These are phyloP conservation scores for Argyrosomus japonicus DNA, from an alignment of 2,113 vertebrate genomes.

Conservation along the genomic window DNA sequence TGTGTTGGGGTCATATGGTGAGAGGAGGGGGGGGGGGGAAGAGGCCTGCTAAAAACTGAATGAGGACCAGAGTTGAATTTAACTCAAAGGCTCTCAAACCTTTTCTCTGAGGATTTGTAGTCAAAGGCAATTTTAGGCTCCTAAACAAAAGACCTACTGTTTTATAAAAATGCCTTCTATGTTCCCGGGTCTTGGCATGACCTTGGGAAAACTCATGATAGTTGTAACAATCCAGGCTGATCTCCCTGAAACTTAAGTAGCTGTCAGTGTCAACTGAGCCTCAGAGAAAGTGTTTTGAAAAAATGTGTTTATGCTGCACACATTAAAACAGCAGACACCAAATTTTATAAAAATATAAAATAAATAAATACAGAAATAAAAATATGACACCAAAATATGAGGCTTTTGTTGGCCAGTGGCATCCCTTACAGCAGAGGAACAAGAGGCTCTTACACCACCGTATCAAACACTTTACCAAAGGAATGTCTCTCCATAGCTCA, in stretches of 20 bases:
- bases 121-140: constrained; percentile 27
- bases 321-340: constrained; percentile 4
- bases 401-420: not conserved
- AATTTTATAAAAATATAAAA: too few species aligned
- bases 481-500: constrained; percentile 54
- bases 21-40: not conserved
- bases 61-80: constrained; percentile 29
- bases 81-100: constrained; percentile 17
- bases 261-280: constrained; percentile 10
- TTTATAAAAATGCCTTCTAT: constrained; percentile 14
- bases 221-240: not conserved
- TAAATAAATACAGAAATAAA: not conserved
- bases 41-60: constrained; percentile 1
- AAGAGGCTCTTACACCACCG: not conserved
- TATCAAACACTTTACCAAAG: constrained; percentile 22
- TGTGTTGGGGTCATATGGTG: constrained; percentile 39
- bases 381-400: not conserved
- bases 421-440: not conserved
- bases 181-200: not conserved
- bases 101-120: constrained; percentile 6
- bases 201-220: not conserved
- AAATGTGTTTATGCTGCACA: not conserved
- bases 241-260: constrained; percentile 7
- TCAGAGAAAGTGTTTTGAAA: not conserved
- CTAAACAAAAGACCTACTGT: constrained; percentile 12